phyloP scores from a whole-genome alignment of 2,888 invertebrate species.

The Cryptocephalus moraei region DNA sequence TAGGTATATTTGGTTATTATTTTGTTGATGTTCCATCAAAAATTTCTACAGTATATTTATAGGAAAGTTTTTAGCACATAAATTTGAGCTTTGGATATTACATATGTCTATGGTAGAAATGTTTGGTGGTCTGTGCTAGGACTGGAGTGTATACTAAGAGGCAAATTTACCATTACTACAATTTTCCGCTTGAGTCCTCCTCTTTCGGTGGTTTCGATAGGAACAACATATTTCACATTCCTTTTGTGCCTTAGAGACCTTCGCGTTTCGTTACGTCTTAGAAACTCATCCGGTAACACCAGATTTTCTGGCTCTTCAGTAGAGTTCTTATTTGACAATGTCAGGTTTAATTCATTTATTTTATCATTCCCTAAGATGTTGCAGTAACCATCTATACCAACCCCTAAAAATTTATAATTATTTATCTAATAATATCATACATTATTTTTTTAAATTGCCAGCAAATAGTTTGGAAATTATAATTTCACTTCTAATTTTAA shows the following conservation, averaged over 20 bases:
- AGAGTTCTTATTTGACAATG: constrained; percentile 33
- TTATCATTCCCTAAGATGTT: constrained; percentile 37
- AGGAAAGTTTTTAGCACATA: too few species aligned
- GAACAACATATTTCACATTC: constrained; percentile 60
- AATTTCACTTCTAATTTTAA: too few species aligned
- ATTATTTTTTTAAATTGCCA: too few species aligned
- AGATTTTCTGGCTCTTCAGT: constrained; percentile 43
- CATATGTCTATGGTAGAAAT: too few species aligned
- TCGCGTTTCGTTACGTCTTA: constrained; percentile 11
- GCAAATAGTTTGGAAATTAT: too few species aligned
- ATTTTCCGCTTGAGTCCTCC: constrained; percentile 63
- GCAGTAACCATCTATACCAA: constrained; percentile 24
- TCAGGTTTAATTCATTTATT: constrained; percentile 23
- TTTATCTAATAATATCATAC: too few species aligned
- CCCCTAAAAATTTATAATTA: constrained; percentile 6
- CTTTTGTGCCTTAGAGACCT: constrained; percentile 49
- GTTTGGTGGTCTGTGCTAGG: too few species aligned
- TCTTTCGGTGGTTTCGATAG: constrained; percentile 55
- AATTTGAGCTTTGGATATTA: too few species aligned
- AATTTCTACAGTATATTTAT: too few species aligned
- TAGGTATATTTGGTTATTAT: too few species aligned
- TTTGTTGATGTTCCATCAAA: too few species aligned
- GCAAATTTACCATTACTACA: constrained; percentile 57
- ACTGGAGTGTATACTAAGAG: too few species aligned
- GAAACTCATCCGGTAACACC: constrained; percentile 29